A percentile compares a stretch with the other conserved stretches of the same genome.
These are phyloP conservation scores for Pristis pectinata DNA, from an alignment of 2,797 vertebrate genomes.

Conservation along the genomic window DNA sequence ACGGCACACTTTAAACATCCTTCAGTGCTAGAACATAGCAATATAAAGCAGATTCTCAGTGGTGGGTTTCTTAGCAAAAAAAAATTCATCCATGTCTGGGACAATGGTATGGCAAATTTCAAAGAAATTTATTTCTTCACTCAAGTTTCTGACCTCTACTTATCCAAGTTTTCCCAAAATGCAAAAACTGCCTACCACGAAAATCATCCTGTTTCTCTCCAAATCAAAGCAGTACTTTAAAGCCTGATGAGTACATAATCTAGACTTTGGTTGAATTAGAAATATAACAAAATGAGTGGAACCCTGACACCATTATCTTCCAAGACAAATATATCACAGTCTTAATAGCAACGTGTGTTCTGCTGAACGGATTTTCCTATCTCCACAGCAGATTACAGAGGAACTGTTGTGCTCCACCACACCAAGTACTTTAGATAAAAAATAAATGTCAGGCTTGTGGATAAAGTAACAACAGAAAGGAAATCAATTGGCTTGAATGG, in stretches of 20 bases:
- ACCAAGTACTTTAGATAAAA: no score
- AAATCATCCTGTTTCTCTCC: background rate
- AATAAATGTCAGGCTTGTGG: no score
- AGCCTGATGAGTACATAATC: background rate
- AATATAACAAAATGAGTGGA: background rate
- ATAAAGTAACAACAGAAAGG: no score
- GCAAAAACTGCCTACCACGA: background rate
- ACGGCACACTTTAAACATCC: no score
- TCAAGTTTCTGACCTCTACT: background rate
- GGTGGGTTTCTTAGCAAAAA: background rate
- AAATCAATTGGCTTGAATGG: no score
- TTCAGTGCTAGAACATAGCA: background rate
- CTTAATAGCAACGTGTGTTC: no score
- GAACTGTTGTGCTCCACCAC: no score
- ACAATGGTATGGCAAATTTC: background rate
- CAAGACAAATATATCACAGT: background rate
- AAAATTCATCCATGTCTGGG: background rate
- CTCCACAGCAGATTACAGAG: no score
- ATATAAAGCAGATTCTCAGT: background rate
- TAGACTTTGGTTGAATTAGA: background rate
- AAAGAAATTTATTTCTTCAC: background rate
- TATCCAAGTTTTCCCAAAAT: background rate
- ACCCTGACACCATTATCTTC: background rate
- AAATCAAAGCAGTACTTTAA: background rate
- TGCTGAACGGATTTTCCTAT: no score